A percentile compares a stretch with the other conserved stretches of the same genome.
Evolutionary conservation across 2,797 vertebrate genomes (phyloP).

Genomic region (Gephyroberyx darwinii): DNA sequence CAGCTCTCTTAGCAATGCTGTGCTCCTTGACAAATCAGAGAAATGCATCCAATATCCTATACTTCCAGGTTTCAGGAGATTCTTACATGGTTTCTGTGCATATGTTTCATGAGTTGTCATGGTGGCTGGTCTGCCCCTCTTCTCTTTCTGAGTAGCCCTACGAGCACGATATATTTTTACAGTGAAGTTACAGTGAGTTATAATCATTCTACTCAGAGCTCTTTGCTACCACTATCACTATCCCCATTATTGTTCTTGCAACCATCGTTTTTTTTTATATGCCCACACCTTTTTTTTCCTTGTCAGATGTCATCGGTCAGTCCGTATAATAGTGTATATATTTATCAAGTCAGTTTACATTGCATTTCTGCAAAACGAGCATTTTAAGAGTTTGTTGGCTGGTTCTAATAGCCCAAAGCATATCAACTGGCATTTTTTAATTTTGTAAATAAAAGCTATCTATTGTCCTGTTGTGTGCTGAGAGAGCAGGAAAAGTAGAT

Average conservation of each 20-base stretch:
- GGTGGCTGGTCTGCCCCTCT: slow-evolving; percentile 50
- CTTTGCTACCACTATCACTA: slow-evolving; percentile 14
- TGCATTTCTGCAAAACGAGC: neutral
- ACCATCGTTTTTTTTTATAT: slow-evolving; percentile 21
- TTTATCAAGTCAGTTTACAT: neutral
- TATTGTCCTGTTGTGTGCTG: neutral
- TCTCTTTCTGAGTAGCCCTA: slow-evolving; percentile 50
- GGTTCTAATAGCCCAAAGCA: too few relatives aligned
- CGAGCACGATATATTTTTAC: slow-evolving; percentile 49
- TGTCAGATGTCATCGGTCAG: neutral
- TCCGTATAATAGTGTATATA: neutral
- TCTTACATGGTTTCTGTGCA: slow-evolving; percentile 51
- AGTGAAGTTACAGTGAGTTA: slow-evolving; percentile 16
- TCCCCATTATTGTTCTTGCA: slow-evolving; percentile 26
- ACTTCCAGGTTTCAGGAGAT: slow-evolving; percentile 28
- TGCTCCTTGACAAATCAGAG: slow-evolving; percentile 13
- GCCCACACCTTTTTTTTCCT: neutral
- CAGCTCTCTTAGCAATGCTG: slow-evolving; percentile 14
- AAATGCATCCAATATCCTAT: slow-evolving; percentile 19
- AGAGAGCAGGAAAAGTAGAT: neutral
- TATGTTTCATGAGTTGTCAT: slow-evolving; percentile 61
- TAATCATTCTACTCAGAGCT: slow-evolving; percentile 50
- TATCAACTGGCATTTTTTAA: neutral
- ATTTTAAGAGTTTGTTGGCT: neutral
- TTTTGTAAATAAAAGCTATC: neutral